Evolutionary conservation across 2,888 invertebrate species (phyloP), one percentile per base, ranked within the genome.

Genomic region (Amphimallon solstitiale): DNA sequence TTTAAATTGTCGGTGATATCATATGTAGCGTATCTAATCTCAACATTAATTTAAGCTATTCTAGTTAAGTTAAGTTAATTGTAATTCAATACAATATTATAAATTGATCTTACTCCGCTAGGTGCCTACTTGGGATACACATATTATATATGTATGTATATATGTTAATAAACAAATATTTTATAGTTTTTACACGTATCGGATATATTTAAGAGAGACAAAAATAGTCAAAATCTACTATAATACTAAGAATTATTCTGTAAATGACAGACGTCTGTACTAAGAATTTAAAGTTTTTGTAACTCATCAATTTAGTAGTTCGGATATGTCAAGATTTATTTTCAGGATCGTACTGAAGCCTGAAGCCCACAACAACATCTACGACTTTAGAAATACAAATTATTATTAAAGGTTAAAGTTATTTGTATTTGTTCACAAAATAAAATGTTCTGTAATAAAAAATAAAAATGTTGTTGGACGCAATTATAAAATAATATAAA

Each of bases 111-210:
- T 21, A 14, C 21, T 10, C 12, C 17, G 35, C 4, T 40, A 40
- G 1, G 2, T 2, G 23, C n/a, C 10, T 21, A 12, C 5, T 56
- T 56, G 5, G 38, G 38, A 40, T 56, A 40, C 40, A 40, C 56
- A 40, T 21, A 38, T 6, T n/a, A 56, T 38, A 49, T 5, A 29
- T 9, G 6, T 9, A 5, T 3, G 9, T 1, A 9, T 29, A 29
- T 1, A 5, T 29, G 29, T 29, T 29, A 5, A 29, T 29, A 29
- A 1, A 5, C 12, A 43, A 61, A 48, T 61, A 61, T 61, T 61
- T 61, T 38, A 40, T 21, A 61, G 15, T 61, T 61, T 61, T 61
- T 48, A 48, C 61, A 48, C 61, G 48, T 61, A 61, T 61, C 46
- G 61, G 46, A 46, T 14, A 45, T 21, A 40, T 56, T 56, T 56